These are phyloP conservation scores for Rhodeus uyekii DNA, from an alignment of 2,797 vertebrate species.

Conservation along the genomic window DNA sequence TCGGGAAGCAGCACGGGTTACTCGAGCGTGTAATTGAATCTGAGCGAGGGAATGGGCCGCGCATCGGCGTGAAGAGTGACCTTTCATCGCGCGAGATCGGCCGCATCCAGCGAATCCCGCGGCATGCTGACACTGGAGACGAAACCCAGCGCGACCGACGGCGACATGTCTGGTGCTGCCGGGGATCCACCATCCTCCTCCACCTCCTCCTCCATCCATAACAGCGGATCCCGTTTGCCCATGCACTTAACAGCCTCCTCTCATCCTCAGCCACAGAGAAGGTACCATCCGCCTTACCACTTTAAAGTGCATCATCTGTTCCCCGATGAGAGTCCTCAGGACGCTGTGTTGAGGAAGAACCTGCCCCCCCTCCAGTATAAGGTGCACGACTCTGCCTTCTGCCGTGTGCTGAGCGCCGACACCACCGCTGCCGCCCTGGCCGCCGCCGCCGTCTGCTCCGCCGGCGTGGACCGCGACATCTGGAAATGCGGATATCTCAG, in stretches of 20 bases:
- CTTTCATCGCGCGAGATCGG: constrained; percentile 61
- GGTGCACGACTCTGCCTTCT: constrained; percentile 62
- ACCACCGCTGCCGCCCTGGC: constrained; percentile 58
- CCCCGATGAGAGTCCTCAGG: constrained; percentile 57
- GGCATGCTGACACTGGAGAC: constrained; percentile 56
- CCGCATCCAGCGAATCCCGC: constrained; percentile 50
- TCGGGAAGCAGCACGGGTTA: constrained; percentile 46
- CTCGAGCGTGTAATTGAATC: constrained; percentile 44
- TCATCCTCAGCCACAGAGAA: constrained; percentile 46
- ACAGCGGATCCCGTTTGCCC: constrained; percentile 62
- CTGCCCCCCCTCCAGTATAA: constrained; percentile 60
- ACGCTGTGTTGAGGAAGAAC: constrained; percentile 55
- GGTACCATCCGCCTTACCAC: constrained; percentile 62
- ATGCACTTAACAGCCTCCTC: constrained; percentile 56
- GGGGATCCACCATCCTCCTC: constrained; percentile 53
- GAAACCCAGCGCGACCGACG: constrained; percentile 51
- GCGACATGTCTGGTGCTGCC: constrained; percentile 49
- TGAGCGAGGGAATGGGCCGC: constrained; percentile 57
- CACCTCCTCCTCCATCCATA: constrained; percentile 53
- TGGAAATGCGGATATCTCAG: constrained; percentile 86
- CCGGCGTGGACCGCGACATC: constrained; percentile 68
- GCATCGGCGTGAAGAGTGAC: constrained; percentile 60
- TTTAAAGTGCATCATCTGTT: constrained; percentile 58
- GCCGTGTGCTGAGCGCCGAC: constrained; percentile 57
- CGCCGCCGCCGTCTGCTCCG: constrained; percentile 52